These are phyloP conservation scores for Narcine bancroftii DNA, from an alignment of 2,113 vertebrate genomes.

Conservation along the genomic window DNA sequence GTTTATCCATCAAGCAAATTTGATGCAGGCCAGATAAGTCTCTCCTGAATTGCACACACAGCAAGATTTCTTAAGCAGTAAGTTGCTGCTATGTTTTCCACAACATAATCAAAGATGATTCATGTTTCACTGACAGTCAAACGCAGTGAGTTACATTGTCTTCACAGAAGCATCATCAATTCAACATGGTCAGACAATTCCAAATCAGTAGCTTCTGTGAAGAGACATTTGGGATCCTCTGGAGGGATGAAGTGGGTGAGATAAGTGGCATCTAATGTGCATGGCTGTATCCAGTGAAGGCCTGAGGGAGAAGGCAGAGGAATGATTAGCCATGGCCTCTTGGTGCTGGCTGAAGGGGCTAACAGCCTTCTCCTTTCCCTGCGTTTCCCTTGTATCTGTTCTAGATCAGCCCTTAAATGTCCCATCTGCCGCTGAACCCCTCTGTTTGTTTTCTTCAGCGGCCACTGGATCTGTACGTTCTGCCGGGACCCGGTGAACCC, in stretches of 20 bases:
- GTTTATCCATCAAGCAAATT: not conserved
- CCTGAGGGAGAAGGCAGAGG: too few relatives aligned
- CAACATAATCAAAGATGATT: not conserved
- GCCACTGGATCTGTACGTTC: conserved; percentile 72
- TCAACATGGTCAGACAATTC: not conserved
- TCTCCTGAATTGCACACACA: too few relatives aligned
- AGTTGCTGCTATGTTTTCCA: not conserved
- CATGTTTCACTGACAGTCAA: too few relatives aligned
- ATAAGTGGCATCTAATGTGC: too few relatives aligned
- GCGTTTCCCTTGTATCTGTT: not conserved
- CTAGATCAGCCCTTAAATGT: not conserved
- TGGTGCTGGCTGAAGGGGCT: not conserved
- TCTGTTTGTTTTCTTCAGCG: conserved; percentile 47
- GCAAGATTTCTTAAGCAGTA: too few relatives aligned
- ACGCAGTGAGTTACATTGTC: too few relatives aligned
- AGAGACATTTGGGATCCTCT: not conserved
- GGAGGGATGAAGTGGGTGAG: not conserved
- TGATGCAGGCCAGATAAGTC: too few relatives aligned
- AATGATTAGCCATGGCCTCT: too few relatives aligned
- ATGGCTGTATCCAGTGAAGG: too few relatives aligned
- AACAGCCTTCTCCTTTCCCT: not conserved
- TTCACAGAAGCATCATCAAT: not conserved
- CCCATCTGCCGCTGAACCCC: not conserved
- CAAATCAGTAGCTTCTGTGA: not conserved
- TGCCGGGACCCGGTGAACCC: conserved; percentile 66